Evolutionary conservation across 64 coral and sea anemone species (phyloP).

Genomic region (Pachyseris speciosa): DNA sequence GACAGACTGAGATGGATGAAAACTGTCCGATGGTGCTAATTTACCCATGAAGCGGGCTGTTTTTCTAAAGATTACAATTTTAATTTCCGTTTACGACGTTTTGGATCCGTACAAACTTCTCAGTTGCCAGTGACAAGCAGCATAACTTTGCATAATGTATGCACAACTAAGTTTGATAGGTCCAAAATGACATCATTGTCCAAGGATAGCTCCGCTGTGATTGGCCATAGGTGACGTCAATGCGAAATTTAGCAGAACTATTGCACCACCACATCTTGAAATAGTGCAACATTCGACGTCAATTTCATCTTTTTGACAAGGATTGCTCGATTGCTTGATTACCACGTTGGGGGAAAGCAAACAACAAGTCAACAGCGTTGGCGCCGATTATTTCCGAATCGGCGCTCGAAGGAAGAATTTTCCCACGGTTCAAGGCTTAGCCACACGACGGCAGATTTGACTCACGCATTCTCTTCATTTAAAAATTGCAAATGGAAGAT

Average conservation of each 20-base stretch:
- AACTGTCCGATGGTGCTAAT: too few relatives aligned
- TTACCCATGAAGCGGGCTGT: too few relatives aligned
- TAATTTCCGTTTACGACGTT: neutral
- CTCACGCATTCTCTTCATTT: neutral
- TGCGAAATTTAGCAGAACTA: conserved; percentile 19
- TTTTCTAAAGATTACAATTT: too few relatives aligned
- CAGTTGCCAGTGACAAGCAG: neutral
- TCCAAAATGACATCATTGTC: conserved; percentile 17
- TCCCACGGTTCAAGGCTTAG: neutral
- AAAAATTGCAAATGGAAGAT: neutral
- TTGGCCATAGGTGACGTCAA: conserved; percentile 7
- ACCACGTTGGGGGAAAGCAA: too few relatives aligned
- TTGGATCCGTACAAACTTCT: conserved; percentile 2
- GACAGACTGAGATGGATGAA: too few relatives aligned
- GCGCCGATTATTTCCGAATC: neutral
- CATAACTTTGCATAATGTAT: neutral
- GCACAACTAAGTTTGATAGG: neutral
- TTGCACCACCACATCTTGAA: conserved; percentile 68
- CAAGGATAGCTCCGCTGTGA: neutral
- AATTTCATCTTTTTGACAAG: neutral
- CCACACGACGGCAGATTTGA: conserved; percentile 49
- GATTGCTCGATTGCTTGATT: neutral
- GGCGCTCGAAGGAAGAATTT: neutral
- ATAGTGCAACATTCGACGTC: conserved; percentile 38
- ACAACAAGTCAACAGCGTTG: conserved; percentile 28